phyloP scores from a whole-genome alignment of 1,140 invertebrate genomes.

The Dufourea novaeangliae region DNA sequence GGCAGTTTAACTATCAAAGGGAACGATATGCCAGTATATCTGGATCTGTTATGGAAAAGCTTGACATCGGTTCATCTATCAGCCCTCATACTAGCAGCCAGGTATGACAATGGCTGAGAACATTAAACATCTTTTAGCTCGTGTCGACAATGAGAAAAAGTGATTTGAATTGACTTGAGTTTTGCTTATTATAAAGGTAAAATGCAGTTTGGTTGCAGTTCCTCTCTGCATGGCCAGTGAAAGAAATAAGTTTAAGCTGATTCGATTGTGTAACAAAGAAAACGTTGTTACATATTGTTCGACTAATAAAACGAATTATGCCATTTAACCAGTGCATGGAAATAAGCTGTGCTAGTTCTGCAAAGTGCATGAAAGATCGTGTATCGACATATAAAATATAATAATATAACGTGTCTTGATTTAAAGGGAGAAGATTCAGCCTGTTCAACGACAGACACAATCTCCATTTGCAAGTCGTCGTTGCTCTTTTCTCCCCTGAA shows the following conservation, averaged over 20 bases:
- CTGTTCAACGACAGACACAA: conserved; percentile 88
- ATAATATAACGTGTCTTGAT: conserved; percentile 35
- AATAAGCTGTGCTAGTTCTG: conserved; percentile 17
- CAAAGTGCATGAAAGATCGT: conserved; percentile 29
- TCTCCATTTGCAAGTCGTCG: conserved; percentile 94
- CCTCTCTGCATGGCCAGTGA: conserved; percentile 51
- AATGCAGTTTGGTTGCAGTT: conserved; percentile 40
- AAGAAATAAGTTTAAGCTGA: conserved; percentile 11
- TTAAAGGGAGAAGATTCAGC: conserved; percentile 87
- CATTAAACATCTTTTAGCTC: conserved; percentile 11
- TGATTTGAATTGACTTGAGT: conserved; percentile 16
- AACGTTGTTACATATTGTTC: background rate
- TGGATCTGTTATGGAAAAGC: conserved; percentile 90
- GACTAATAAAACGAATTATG: conserved; percentile 8
- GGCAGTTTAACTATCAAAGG: conserved; percentile 86
- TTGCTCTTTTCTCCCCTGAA: conserved; percentile 95
- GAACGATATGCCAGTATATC: conserved; percentile 92
- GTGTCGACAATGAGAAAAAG: conserved; percentile 1
- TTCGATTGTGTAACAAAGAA: conserved; percentile 7
- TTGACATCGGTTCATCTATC: conserved; percentile 89
- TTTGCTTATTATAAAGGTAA: conserved; percentile 26
- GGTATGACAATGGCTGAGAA: conserved; percentile 78
- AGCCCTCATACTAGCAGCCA: conserved; percentile 88
- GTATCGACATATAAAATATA: background rate
- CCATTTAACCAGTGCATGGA: conserved; percentile 38